Percentiles rank a stretch among this genome's conserved stretches.
phyloP scores from a whole-genome alignment of 2,113 vertebrate species.

The Caranx ignobilis region DNA sequence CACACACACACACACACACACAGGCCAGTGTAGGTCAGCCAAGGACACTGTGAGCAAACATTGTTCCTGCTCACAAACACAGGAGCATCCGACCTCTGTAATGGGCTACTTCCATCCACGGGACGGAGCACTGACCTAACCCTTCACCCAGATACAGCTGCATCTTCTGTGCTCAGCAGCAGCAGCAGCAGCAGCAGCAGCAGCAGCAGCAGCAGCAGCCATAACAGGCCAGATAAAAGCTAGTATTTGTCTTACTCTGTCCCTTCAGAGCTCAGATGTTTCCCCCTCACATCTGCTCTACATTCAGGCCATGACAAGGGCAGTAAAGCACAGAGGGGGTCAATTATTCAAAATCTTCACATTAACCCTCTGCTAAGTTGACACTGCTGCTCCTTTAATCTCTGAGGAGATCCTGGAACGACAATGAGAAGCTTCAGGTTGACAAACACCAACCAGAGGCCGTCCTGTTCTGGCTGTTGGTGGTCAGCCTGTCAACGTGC shows the following conservation, averaged over 20 bases:
- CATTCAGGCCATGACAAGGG: not conserved
- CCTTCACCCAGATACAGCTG: not conserved
- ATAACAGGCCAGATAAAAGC: constrained; percentile 35
- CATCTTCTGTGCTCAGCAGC: not conserved
- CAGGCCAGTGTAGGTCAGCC: not conserved
- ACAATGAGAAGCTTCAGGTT: not conserved
- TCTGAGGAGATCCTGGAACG: not conserved
- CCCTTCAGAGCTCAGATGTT: not conserved
- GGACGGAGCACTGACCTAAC: not conserved
- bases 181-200: not conserved
- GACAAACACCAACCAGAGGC: not conserved
- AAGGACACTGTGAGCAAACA: constrained; percentile 31
- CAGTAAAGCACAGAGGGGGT: not conserved
- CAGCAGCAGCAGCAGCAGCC: not conserved
- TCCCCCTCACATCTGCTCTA: constrained; percentile 37
- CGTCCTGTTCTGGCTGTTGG: not conserved
- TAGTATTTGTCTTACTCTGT: constrained; percentile 7
- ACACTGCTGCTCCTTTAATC: not conserved
- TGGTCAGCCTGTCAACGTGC: not conserved
- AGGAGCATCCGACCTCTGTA: not conserved
- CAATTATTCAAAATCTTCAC: not conserved
- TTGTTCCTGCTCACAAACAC: constrained; percentile 15
- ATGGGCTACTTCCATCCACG: not conserved
- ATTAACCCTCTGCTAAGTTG: not conserved
- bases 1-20: constrained; percentile 5